Base-by-base conservation (phyloP, 2,797 vertebrate genomes). In the Phataginus tricuspis region DNA sequence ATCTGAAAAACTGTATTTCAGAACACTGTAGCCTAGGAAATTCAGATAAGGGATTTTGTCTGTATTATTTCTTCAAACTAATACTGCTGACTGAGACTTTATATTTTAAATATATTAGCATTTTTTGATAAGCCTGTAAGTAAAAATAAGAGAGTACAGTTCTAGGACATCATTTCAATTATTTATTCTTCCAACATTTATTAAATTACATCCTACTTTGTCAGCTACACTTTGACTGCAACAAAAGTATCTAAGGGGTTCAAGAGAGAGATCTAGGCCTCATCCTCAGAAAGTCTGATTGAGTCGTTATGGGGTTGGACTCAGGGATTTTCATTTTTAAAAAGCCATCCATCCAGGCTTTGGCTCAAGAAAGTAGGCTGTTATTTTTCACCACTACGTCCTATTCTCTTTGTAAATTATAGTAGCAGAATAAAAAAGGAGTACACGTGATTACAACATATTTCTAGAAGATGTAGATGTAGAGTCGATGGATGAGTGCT, bases 271-370 rank as follows among this genome's bases (percentile, higher is more conserved):
- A 93, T 14, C 23, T 16, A 68, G 49, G 59, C 14, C 45, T 37
- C 23, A 90, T 15, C 11, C 25, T 34, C 31, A 23, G n/a, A 72
- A 93, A 91, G 63, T 68, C 37, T 93, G 39, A 86, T 19, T 59
- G 55, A 90, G 14, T 84, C 91, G 45, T 72, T 71, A n/a, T 55
- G 63, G 39, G 49, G 49, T 2, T 63, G 15, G 5, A 51, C 45
- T 94, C 61, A 68, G 42, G n/a, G 92, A 77, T 82, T 92, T 80
- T 95, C 42, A 55, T 39, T 64, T 57, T 45, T 75, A 68, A 74
- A 90, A 86, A 93, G 75, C 23, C n/a, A 63, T 34, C 21, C 27
- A 51, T 34, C 21, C 31, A 51, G 21, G n/a, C 69, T 96, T 84
- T 86, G n/a, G 39, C n/a, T 92, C 29, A 86, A 83, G 34, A 92